Evolutionary conservation across 1,140 invertebrate genomes (phyloP).

Genomic region (Parapsyche elsis): DNA sequence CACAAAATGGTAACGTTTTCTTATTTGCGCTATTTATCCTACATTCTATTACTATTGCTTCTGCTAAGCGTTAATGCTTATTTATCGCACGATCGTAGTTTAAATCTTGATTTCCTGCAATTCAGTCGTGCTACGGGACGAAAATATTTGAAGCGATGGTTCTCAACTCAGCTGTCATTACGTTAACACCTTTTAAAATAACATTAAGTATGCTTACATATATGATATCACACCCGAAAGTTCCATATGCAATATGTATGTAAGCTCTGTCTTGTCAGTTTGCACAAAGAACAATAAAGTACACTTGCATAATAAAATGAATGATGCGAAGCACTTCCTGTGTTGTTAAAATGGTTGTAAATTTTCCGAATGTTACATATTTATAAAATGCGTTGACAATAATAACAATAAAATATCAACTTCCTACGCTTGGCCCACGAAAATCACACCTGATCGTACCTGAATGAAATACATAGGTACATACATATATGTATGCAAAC

Average conservation of each 20-base stretch:
- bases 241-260: too few species aligned
- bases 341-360: not conserved
- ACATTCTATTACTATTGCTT: slow-evolving; percentile 26
- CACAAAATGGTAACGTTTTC: slow-evolving; percentile 2
- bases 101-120: too few species aligned
- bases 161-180: too few species aligned
- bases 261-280: too few species aligned
- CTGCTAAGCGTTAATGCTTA: not conserved
- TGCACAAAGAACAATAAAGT: too few species aligned
- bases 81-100: not conserved
- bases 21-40: not conserved
- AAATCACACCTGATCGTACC: not conserved
- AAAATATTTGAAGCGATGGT: too few species aligned
- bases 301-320: not conserved
- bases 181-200: too few species aligned
- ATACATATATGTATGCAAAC: too few species aligned
- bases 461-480: not conserved
- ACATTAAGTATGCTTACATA: too few species aligned
- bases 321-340: not conserved
- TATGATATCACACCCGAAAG: too few species aligned
- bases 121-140: too few species aligned
- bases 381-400: slow-evolving; percentile 24
- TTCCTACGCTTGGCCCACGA: slow-evolving; percentile 7
- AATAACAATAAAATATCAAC: slow-evolving; percentile 21
- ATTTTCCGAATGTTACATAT: not conserved